Evolutionary conservation across 2,888 invertebrate species (phyloP), one percentile per base, ranked within the genome.

Genomic region (Thalpophila matura): DNA sequence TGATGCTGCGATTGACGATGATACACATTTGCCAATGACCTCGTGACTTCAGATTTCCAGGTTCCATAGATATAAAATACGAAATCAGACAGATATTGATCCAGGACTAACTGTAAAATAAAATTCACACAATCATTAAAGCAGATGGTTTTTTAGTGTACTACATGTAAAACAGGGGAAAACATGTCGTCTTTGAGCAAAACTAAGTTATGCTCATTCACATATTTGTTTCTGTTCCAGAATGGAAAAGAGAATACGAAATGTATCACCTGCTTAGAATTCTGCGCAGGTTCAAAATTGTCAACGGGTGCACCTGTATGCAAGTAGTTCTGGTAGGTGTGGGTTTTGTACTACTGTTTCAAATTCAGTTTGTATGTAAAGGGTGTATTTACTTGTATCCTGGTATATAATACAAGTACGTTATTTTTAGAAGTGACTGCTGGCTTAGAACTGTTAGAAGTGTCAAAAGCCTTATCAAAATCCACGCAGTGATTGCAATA

Each of bases 241-340:
- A 45, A 62, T 51, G 20, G 40, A 46, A 57, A 51, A 65, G 47
- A 18, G 51, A 72, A 72, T 53, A 58, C 18, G 50, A 71, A 71
- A 50, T 67, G 16, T 57, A 64, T 40, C 40, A 42, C 12, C 72
- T 69, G 33, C 37, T 69, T 72, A 72, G 58, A 43, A 72, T 69
- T 69, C 69, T 18, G 43, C 2, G 31, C 73, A 43, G 37, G 66
- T 62, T 63, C 18, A 2, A 43, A 55, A 70, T 47, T 70, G 64
- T 63, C 42, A 55, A 31, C 54, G 26, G 37, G 24, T 47, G 42
- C 40, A 54, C 12, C 20, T 37, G 20, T 22, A 53, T 53, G 54
- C 26, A 47, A 46, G 29, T 18, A 33, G 24, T 24, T 18, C 12
- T 31, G 12, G 10, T 29, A 16, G 16, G 2, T n/a, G 33, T 35